These are phyloP conservation scores for Dendropsophus ebraccatus DNA, from an alignment of 2,113 vertebrate genomes.

Conservation along the genomic window DNA sequence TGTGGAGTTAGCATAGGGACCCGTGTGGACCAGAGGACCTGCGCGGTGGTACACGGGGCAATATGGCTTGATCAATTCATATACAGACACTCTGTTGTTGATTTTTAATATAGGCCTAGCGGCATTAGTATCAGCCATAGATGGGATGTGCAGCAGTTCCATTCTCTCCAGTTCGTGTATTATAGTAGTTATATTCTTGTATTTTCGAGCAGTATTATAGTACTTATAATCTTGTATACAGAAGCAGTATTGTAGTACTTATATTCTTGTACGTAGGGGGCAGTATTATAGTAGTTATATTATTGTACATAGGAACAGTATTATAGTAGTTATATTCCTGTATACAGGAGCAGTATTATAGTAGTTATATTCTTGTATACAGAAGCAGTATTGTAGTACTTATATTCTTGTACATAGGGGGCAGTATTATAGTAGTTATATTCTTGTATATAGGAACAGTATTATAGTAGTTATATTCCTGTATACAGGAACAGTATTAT, in stretches of 20 bases:
- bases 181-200: no score
- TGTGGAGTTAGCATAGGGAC: no score
- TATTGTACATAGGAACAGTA: neutral
- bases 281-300: slow-evolving; percentile 11
- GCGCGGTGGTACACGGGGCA: no score
- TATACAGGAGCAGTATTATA: neutral
- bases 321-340: neutral
- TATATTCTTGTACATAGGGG: neutral
- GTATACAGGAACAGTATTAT: neutral
- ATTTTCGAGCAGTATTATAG: neutral
- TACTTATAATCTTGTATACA: slow-evolving; percentile 6
- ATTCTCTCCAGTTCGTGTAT: no score
- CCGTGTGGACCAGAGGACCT: no score
- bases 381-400: neutral
- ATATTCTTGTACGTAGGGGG: neutral
- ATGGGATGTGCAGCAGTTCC: no score
- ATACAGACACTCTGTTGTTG: no score
- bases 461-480: neutral
- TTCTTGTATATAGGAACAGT: neutral
- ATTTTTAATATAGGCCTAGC: no score
- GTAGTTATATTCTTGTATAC: slow-evolving; percentile 12
- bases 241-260: neutral
- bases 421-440: neutral
- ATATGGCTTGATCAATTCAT: no score
- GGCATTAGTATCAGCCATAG: no score